phyloP scores from a whole-genome alignment of 2,113 vertebrate genomes.

The Brienomyrus longianalis region DNA sequence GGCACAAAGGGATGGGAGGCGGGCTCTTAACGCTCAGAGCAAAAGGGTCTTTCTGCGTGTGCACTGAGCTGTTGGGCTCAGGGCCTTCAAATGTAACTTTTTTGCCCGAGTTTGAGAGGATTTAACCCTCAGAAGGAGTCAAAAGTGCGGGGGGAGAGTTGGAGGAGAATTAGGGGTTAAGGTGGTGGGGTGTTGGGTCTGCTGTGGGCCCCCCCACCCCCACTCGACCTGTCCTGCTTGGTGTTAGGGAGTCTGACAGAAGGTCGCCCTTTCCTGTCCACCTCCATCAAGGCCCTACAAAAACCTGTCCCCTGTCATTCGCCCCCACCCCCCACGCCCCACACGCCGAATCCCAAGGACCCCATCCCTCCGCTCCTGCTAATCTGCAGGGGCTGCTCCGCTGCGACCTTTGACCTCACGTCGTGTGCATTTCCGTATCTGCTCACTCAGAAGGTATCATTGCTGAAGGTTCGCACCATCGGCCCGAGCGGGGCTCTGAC shows the following conservation, averaged over 20 bases:
- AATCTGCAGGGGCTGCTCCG: neutral
- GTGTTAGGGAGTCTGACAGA: slow-evolving; percentile 20
- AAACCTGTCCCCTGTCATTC: neutral
- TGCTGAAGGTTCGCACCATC: neutral
- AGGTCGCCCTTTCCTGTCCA: slow-evolving; percentile 22
- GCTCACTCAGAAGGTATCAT: neutral
- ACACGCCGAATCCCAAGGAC: neutral
- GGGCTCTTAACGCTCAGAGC: slow-evolving; percentile 48
- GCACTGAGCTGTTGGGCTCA: slow-evolving; percentile 54
- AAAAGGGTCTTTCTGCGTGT: slow-evolving; percentile 52
- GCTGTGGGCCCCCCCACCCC: neutral
- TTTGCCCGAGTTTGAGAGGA: slow-evolving; percentile 43
- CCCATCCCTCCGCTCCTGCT: neutral
- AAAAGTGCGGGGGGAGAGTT: neutral
- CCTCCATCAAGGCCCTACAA: slow-evolving; percentile 16
- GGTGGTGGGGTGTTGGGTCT: neutral
- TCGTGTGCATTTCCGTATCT: neutral
- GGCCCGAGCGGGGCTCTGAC: neutral
- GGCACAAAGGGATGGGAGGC: slow-evolving; percentile 19
- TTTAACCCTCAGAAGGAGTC: neutral
- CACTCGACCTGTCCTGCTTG: neutral
- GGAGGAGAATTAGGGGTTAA: neutral
- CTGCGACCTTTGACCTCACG: neutral
- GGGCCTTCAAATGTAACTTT: slow-evolving; percentile 47
- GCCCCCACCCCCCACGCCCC: neutral